Percentiles rank a stretch among this genome's conserved stretches.
Conservation (phyloP, 2,113 vertebrate species). For the Mustela nigripes region DNA sequence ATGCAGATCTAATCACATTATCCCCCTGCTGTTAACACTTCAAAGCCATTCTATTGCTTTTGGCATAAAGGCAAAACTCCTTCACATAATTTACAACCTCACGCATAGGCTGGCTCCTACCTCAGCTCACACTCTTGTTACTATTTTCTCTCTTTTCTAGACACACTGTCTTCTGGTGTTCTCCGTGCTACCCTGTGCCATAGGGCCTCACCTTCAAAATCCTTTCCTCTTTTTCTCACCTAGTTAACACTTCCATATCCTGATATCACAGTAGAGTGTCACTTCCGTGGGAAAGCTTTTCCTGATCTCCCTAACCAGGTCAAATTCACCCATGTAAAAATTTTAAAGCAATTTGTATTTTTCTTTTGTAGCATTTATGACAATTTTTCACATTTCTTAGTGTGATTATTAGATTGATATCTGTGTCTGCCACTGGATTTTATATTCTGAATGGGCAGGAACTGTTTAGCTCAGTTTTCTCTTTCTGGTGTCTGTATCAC, state of each 20-base stretch:
- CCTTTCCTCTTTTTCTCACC: neutral
- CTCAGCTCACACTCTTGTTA: neutral
- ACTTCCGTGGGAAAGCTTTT: neutral
- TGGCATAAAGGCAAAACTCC: slow-evolving; percentile 12
- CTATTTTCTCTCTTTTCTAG: neutral
- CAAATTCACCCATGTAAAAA: neutral
- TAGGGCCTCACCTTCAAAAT: neutral
- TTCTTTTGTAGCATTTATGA: neutral
- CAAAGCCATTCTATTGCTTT: neutral
- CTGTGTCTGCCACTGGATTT: neutral
- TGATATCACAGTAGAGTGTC: neutral
- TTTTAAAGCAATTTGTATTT: slow-evolving; percentile 21
- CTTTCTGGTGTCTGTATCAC: neutral
- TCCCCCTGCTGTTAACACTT: slow-evolving; percentile 36
- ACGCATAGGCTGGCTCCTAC: neutral
- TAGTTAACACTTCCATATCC: neutral
- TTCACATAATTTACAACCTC: neutral
- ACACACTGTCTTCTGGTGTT: neutral
- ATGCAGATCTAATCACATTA: slow-evolving; percentile 37
- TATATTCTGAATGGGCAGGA: neutral
- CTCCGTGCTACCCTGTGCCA: neutral
- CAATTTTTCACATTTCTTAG: neutral
- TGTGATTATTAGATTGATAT: neutral
- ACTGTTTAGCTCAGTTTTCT: neutral
- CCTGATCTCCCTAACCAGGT: neutral